phyloP scores from a whole-genome alignment of 2,113 vertebrate genomes.

The Syngnathus typhle region DNA sequence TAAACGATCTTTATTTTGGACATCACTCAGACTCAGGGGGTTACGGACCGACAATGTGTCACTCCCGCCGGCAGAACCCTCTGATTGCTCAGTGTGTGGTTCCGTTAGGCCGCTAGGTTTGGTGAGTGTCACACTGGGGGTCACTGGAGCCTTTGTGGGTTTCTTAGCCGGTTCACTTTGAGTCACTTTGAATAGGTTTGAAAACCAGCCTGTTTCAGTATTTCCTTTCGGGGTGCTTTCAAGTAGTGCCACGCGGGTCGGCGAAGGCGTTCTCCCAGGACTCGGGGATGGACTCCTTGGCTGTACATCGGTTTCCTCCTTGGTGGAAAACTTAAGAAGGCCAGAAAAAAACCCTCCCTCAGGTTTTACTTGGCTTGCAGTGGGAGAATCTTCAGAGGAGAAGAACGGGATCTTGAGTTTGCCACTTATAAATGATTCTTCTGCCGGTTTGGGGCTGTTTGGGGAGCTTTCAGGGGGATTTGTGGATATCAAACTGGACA shows the following conservation, averaged over 20 bases:
- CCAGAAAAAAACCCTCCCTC: slow-evolving; percentile 67
- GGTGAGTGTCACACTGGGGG: slow-evolving; percentile 40
- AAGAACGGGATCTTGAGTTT: slow-evolving; percentile 82
- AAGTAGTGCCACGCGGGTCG: slow-evolving; percentile 52
- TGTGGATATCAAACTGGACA: slow-evolving; percentile 78
- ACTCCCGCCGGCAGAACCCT: not conserved
- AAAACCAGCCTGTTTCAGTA: slow-evolving; percentile 73
- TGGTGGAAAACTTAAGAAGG: slow-evolving; percentile 67
- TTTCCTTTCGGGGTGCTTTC: slow-evolving; percentile 69
- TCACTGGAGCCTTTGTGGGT: slow-evolving; percentile 26
- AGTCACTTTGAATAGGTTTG: slow-evolving; percentile 71
- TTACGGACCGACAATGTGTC: slow-evolving; percentile 21
- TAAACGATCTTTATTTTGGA: slow-evolving; percentile 13
- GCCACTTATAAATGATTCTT: slow-evolving; percentile 67
- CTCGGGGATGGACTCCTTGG: slow-evolving; percentile 30
- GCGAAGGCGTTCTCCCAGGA: slow-evolving; percentile 41
- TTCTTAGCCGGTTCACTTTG: slow-evolving; percentile 56
- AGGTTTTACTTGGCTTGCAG: slow-evolving; percentile 46
- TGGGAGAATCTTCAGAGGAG: slow-evolving; percentile 57
- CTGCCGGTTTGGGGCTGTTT: slow-evolving; percentile 50
- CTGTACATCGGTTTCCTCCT: slow-evolving; percentile 48
- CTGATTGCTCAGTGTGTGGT: slow-evolving; percentile 25
- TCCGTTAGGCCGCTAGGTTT: slow-evolving; percentile 40
- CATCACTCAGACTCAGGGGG: slow-evolving; percentile 10
- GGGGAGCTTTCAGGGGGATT: slow-evolving; percentile 56